Evolutionary conservation across 2,113 vertebrate genomes (phyloP).

Genomic region (Shinisaurus crocodilurus): DNA sequence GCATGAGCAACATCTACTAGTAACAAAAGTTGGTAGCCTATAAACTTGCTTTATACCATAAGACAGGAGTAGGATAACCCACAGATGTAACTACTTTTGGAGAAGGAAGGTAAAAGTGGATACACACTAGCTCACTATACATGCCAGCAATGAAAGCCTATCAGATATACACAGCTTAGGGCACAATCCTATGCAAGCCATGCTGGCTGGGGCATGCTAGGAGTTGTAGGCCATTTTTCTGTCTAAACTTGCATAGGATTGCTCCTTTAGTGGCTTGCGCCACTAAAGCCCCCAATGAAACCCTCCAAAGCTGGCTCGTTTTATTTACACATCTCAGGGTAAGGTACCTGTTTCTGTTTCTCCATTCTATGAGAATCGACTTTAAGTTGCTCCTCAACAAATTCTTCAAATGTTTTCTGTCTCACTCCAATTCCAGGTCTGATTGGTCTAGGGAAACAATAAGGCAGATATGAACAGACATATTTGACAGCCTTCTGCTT

Average conservation of each 20-base stretch:
- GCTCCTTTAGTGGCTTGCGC: neutral
- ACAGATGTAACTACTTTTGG: neutral
- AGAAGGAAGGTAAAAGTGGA: neutral
- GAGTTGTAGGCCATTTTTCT: no score
- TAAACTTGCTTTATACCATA: neutral
- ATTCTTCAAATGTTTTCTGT: slow-evolving; percentile 68
- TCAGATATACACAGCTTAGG: neutral
- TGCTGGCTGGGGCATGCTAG: no score
- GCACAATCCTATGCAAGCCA: no score
- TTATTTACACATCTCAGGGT: rapidly evolving
- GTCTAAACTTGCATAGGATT: no score
- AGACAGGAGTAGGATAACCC: neutral
- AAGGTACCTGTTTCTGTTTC: slow-evolving; percentile 60
- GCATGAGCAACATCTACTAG: neutral
- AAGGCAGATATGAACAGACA: slow-evolving; percentile 6
- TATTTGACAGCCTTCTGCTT: neutral
- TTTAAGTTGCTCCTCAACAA: slow-evolving; percentile 65
- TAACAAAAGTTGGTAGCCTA: neutral
- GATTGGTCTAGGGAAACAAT: slow-evolving; percentile 57
- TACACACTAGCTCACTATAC: neutral
- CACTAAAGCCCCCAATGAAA: neutral
- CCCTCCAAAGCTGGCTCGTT: neutral
- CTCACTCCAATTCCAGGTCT: slow-evolving; percentile 48
- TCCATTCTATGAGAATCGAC: slow-evolving; percentile 27
- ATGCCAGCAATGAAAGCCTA: neutral